Percentiles rank a stretch among this genome's conserved stretches.
These are phyloP conservation scores for Marronus borbonicus DNA, from an alignment of 2,888 invertebrate genomes.

Conservation along the genomic window DNA sequence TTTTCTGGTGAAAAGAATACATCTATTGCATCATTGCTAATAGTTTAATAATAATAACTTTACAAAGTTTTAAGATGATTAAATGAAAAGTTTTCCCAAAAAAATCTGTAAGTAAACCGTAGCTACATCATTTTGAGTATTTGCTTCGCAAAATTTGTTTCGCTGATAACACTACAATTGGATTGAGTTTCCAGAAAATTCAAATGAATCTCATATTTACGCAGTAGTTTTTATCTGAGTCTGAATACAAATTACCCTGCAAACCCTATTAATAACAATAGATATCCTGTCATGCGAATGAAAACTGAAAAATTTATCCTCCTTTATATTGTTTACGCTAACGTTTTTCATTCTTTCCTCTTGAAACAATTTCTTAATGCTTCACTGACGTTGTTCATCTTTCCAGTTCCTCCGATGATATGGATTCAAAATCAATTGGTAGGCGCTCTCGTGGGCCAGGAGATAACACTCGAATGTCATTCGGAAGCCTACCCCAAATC, in stretches of 20 bases:
- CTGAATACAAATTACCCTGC: not conserved
- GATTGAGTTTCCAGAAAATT: no score
- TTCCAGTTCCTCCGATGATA: constrained; percentile 81
- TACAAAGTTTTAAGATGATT: no score
- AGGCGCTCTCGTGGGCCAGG: constrained; percentile 78
- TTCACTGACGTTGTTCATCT: constrained; percentile 35
- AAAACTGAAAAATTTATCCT: constrained; percentile 4
- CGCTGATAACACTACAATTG: no score
- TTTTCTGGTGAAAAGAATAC: no score
- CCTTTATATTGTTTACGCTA: not conserved
- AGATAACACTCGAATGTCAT: constrained; percentile 80
- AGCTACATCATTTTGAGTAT: no score
- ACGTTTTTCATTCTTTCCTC: not conserved
- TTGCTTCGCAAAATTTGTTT: no score
- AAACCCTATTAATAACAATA: not conserved
- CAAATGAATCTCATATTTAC: no score
- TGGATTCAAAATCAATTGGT: constrained; percentile 83
- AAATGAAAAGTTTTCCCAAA: no score
- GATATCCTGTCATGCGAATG: not conserved
- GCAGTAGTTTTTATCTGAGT: no score
- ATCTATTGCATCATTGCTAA: no score
- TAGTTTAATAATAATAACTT: no score
- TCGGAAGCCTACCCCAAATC: constrained; percentile 84
- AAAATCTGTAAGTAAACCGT: no score
- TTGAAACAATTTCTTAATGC: constrained; percentile 24